These are phyloP conservation scores for Puma concolor DNA, from an alignment of 2,113 vertebrate genomes.

Conservation along the genomic window DNA sequence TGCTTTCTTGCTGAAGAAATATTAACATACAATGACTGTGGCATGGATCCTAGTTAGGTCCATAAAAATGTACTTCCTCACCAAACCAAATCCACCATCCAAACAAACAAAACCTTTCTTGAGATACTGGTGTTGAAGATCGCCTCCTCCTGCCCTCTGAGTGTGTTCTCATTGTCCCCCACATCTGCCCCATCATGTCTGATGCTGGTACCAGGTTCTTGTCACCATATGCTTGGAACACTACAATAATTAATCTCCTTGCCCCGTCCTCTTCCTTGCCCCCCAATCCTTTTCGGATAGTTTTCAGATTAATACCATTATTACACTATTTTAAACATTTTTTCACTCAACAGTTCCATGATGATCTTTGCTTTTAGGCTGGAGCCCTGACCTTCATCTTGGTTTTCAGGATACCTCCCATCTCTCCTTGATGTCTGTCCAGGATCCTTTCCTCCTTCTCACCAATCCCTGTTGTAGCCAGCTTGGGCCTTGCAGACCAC, in stretches of 20 bases:
- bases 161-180: not conserved
- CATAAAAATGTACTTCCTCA: not conserved
- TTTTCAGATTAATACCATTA: not conserved
- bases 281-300: not conserved
- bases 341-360: not conserved
- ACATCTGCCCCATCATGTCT: not conserved
- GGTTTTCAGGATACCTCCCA: not conserved
- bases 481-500: accelerated
- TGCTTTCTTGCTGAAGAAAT: conserved; percentile 42
- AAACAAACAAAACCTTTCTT: not conserved
- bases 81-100: not conserved
- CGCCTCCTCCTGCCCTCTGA: not conserved
- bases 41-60: not conserved
- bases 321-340: not conserved
- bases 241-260: not conserved
- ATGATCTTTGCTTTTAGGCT: not conserved
- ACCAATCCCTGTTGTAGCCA: not conserved
- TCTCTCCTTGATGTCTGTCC: not conserved
- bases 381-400: not conserved
- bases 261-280: not conserved
- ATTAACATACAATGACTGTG: not conserved
- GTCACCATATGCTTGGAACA: accelerated
- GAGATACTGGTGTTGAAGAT: not conserved
- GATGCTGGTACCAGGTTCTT: not conserved
- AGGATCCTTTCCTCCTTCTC: not conserved